Conservation (phyloP, 2,797 vertebrate species). For the Chloroceryle amazona region DNA sequence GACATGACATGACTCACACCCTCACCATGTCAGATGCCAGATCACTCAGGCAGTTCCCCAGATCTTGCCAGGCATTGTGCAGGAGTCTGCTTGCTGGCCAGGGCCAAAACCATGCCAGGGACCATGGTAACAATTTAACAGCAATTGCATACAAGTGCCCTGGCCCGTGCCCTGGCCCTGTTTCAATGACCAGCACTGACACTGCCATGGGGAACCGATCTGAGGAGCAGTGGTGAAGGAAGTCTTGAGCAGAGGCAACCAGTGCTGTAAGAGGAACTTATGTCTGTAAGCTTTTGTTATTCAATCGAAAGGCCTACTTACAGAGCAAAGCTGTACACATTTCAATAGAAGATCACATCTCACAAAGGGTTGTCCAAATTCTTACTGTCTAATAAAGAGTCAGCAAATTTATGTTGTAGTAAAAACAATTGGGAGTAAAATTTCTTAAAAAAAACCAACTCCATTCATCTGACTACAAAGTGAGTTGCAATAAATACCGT, state of each 20-base stretch:
- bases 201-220: neutral
- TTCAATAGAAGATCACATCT: conserved; percentile 57
- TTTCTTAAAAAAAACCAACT: conserved; percentile 65
- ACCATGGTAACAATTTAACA: neutral
- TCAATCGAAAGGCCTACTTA: neutral
- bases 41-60: neutral
- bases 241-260: neutral
- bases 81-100: accelerated
- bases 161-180: neutral
- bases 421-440: conserved; percentile 78
- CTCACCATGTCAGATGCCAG: neutral
- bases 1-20: neutral
- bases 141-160: neutral
- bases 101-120: neutral
- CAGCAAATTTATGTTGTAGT: conserved; percentile 79
- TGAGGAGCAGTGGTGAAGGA: neutral
- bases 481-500: conserved; percentile 68
- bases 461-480: conserved; percentile 80
- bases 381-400: conserved; percentile 69
- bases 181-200: neutral
- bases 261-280: neutral
- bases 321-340: neutral
- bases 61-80: neutral
- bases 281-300: neutral
- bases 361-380: conserved; percentile 62